These are phyloP conservation scores for Tetramorium simillimum DNA, from an alignment of 1,140 invertebrate species.

Conservation along the genomic window DNA sequence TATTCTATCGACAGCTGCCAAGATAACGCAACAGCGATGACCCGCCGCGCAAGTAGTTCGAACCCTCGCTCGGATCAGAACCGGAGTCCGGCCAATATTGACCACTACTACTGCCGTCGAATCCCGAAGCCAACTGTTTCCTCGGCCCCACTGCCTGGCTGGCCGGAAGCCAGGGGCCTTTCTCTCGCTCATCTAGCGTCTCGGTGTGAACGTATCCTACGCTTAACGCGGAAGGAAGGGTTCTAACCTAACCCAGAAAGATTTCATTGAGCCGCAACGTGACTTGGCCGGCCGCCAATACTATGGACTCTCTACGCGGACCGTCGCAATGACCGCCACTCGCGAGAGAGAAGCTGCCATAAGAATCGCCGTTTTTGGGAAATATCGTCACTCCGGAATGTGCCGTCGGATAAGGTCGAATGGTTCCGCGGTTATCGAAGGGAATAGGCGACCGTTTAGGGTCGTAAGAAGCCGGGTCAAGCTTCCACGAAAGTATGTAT, in stretches of 20 bases:
- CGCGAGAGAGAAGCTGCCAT: slow-evolving; percentile 56
- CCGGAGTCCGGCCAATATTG: slow-evolving; percentile 77
- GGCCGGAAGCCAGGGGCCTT: slow-evolving; percentile 73
- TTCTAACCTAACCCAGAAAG: slow-evolving; percentile 83
- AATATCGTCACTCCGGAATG: slow-evolving; percentile 33
- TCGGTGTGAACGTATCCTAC: slow-evolving; percentile 81
- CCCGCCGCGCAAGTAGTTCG: slow-evolving; percentile 42
- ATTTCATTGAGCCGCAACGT: slow-evolving; percentile 84
- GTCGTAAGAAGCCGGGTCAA: slow-evolving; percentile 30
- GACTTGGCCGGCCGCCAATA: slow-evolving; percentile 82
- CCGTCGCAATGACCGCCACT: slow-evolving; percentile 56
- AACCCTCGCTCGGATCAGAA: slow-evolving; percentile 49
- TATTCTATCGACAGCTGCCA: slow-evolving; percentile 45
- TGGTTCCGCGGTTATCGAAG: slow-evolving; percentile 49
- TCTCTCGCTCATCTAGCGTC: slow-evolving; percentile 67
- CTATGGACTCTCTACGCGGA: slow-evolving; percentile 79
- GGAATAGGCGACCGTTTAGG: slow-evolving; percentile 13
- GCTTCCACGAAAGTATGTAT: slow-evolving; percentile 3
- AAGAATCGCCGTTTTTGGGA: slow-evolving; percentile 43
- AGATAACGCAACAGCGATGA: slow-evolving; percentile 15
- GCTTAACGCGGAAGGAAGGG: slow-evolving; percentile 80
- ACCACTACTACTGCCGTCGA: slow-evolving; percentile 77
- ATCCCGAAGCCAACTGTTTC: slow-evolving; percentile 65
- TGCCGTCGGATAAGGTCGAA: slow-evolving; percentile 46
- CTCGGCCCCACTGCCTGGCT: slow-evolving; percentile 57